Evolutionary conservation across 37 sponge, comb jelly and placozoan genomes (phyloP).

Genomic region (Theonella swinhoei): DNA sequence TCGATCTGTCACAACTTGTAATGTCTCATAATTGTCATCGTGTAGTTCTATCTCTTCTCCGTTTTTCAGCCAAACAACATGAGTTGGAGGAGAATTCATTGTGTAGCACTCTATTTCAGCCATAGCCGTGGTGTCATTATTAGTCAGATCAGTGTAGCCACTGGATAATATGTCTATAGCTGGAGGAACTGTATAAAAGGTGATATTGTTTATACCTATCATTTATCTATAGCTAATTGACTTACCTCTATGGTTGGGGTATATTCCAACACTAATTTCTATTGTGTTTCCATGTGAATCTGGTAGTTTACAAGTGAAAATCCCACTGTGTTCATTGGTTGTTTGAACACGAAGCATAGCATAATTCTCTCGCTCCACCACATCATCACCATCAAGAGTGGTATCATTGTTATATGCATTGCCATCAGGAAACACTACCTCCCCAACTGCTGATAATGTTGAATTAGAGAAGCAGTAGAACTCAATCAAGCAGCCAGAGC

Average conservation of each 20-base stretch:
- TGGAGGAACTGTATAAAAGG: too few relatives aligned
- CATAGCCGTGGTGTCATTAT: neutral
- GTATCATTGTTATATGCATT: neutral
- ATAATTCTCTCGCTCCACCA: neutral
- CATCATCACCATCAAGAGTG: neutral
- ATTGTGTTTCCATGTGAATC: neutral
- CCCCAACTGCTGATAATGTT: neutral
- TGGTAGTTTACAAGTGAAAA: neutral
- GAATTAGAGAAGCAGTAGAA: neutral
- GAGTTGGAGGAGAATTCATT: neutral
- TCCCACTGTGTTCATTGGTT: neutral
- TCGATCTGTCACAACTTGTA: neutral
- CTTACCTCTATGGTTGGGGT: too few relatives aligned
- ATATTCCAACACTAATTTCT: neutral
- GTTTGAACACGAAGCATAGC: neutral
- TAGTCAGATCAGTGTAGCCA: neutral
- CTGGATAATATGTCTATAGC: neutral
- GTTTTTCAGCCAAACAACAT: neutral
- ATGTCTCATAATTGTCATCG: neutral
- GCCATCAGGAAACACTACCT: neutral
- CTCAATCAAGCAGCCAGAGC: neutral
- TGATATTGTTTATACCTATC: too few relatives aligned
- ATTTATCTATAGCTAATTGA: too few relatives aligned
- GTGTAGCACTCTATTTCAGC: neutral
- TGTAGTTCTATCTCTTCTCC: neutral